Conservation (phyloP, 2,113 vertebrate species). For the Neoarius graeffei region DNA sequence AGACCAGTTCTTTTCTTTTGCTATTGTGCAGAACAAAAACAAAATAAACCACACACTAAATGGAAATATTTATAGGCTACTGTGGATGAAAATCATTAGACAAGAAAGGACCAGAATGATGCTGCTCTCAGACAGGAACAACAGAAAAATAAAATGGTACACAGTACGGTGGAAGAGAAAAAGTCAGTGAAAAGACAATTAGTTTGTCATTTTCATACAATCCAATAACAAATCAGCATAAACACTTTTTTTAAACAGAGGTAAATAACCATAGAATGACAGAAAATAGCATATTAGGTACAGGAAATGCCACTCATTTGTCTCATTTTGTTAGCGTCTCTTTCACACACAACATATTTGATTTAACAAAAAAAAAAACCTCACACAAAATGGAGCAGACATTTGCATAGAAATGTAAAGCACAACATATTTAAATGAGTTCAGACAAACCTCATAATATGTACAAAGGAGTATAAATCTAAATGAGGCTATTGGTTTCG, state of each 20-base stretch:
- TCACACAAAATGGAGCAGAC: background rate
- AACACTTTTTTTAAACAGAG: background rate
- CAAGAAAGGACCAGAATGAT: background rate
- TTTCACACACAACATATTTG: background rate
- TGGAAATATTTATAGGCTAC: background rate
- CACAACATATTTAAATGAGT: background rate
- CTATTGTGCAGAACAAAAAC: background rate
- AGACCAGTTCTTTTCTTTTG: too few relatives aligned
- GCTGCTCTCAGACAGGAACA: background rate
- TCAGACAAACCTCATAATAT: background rate
- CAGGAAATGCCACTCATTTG: background rate
- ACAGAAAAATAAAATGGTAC: background rate
- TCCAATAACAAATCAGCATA: background rate
- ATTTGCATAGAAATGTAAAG: background rate
- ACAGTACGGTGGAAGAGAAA: too few relatives aligned
- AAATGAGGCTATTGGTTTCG: background rate
- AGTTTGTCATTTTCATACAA: constrained; percentile 11
- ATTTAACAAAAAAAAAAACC: background rate
- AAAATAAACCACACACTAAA: background rate
- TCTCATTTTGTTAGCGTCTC: background rate
- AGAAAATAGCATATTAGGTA: background rate
- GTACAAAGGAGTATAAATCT: constrained; percentile 5
- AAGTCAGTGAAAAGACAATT: background rate
- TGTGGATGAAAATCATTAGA: constrained; percentile 2
- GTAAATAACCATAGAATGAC: background rate